Base-by-base conservation (phyloP, 2,797 vertebrate genomes). In the Cebuella pygmaea region DNA sequence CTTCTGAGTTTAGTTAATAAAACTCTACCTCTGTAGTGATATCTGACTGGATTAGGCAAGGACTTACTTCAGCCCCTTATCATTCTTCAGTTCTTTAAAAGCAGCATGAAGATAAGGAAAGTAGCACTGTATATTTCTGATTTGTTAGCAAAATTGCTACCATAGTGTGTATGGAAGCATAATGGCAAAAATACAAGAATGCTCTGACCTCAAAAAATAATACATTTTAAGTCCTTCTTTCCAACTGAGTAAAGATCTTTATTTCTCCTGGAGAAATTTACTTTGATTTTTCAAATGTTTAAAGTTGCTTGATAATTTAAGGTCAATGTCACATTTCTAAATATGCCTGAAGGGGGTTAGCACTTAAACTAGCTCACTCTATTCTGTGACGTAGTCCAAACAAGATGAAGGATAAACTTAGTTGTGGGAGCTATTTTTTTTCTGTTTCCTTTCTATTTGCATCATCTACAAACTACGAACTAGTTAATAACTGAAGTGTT, bases 201-300 rank as follows among this genome's bases (percentile, higher is more conserved):
- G 11, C 11, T 39, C 48, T 48, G 41, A 59, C 67, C n/a, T 85
- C 86, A 92, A 61, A 85, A 96, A 95, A 24, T 72, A 86, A 86
- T 79, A 70, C 7, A 82, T 93, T 79, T 83, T 30, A 93, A 82
- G 6, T 55, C 4, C 14, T 86, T 22, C 46, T 97, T 64, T 90
- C 52, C 64, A 86, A 19, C 46, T 48, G 41, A 83, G 46, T 61
- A 88, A 90, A 79, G 78, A 61, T 14, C 2, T 78, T 95, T 70
- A 61, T 84, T 90, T 95, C 44, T 82, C 46, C 79, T 78, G n/a
- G 20, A 92, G 44, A 96, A 97, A 90, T 86, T 57, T 78, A 78
- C 39, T 97, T 95, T 94, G 22, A 76, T 86, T 92, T 96, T 94
- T 41, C 13, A 90, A 90, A 81, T 93, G 57, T 78, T 96, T 92